phyloP scores from a whole-genome alignment of 2,113 vertebrate genomes.

The Melanerpes aurifrons region DNA sequence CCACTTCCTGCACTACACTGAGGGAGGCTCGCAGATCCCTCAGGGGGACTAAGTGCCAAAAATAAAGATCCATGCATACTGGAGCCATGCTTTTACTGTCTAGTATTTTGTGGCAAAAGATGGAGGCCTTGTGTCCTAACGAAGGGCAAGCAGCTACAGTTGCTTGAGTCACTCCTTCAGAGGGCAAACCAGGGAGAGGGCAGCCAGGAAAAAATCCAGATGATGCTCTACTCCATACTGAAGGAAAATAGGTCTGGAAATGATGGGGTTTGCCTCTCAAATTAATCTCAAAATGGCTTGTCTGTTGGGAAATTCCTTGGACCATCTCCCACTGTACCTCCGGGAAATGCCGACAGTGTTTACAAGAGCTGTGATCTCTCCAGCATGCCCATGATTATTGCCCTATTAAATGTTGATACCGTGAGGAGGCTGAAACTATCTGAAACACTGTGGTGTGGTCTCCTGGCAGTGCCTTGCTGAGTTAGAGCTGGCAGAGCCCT shows the following conservation, averaged over 20 bases:
- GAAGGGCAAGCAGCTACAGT: not conserved
- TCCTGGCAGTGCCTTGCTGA: not conserved
- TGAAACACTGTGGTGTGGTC: not conserved
- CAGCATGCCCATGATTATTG: not conserved
- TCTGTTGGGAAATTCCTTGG: not conserved
- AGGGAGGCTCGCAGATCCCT: not conserved
- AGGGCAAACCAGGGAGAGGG: fast-evolving
- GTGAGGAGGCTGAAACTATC: not conserved
- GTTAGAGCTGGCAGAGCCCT: not conserved
- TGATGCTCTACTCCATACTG: not conserved
- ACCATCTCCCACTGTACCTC: not conserved
- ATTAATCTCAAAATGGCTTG: not conserved
- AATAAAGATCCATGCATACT: not conserved
- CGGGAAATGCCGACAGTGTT: not conserved
- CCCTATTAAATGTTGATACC: not conserved
- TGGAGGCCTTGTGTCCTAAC: not conserved
- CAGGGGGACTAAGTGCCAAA: not conserved
- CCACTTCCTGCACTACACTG: not conserved
- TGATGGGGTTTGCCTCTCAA: not conserved
- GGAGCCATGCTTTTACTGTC: not conserved
- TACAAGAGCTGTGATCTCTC: not conserved
- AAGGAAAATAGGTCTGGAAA: not conserved
- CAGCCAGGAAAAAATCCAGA: not conserved
- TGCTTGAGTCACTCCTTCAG: not conserved
- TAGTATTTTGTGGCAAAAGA: not conserved